A percentile compares a stretch with the other conserved stretches of the same genome.
Evolutionary conservation across 30 jellyfish, hydroid and myxozoan species (phyloP).

Genomic region (Sanderia malayensis): DNA sequence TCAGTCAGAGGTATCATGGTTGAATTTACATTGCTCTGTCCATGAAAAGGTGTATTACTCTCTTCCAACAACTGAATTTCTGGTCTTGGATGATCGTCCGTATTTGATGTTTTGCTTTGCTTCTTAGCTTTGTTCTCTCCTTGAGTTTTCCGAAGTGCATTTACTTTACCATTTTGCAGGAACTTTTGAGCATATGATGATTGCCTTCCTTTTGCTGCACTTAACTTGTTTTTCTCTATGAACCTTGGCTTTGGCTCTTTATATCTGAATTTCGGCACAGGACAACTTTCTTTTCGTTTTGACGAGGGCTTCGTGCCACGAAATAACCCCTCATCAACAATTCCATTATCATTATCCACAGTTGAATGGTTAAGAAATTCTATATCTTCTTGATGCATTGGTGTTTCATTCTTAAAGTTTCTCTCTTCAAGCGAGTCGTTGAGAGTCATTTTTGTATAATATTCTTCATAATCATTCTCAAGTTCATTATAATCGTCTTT

Average conservation of each 20-base stretch:
- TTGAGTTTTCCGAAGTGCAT: too few species aligned
- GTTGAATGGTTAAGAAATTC: not conserved
- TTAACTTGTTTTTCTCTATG: constrained; percentile 20
- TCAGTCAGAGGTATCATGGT: not conserved
- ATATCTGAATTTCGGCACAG: constrained; percentile 38
- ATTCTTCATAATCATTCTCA: constrained; percentile 10
- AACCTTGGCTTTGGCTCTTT: constrained; percentile 41
- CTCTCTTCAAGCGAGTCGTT: constrained; percentile 26
- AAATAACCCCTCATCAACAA: not conserved
- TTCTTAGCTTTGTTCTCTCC: too few species aligned
- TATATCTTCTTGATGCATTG: not conserved
- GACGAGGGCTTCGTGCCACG: too few species aligned
- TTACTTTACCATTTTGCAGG: not conserved
- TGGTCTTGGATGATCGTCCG: not conserved
- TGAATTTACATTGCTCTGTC: not conserved
- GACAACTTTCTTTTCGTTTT: not conserved
- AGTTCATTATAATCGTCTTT: constrained; percentile 7
- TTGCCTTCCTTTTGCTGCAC: constrained; percentile 24
- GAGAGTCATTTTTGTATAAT: not conserved
- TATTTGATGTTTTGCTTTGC: not conserved
- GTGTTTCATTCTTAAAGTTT: not conserved
- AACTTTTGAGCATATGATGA: constrained; percentile 43
- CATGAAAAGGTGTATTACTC: not conserved
- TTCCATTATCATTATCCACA: not conserved
- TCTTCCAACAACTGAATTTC: not conserved